Evolutionary conservation across 2,888 invertebrate genomes (phyloP).

Genomic region (Oasisia sp.): DNA sequence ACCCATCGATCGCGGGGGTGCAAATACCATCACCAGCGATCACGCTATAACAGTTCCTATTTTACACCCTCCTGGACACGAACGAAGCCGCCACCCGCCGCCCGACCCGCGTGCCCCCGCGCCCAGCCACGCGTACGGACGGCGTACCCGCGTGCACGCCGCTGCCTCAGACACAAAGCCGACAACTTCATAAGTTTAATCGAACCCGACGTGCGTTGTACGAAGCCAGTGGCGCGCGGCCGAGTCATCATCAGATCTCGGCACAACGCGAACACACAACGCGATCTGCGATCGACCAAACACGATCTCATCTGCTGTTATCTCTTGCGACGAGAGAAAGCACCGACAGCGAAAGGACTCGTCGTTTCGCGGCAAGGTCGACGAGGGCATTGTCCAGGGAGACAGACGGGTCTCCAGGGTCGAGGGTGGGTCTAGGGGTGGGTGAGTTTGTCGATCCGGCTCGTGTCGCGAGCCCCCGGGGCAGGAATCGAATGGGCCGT

Average conservation of each 20-base stretch:
- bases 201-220: not conserved
- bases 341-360: not conserved
- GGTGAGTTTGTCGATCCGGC: not conserved
- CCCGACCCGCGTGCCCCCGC: not conserved
- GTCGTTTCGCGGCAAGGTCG: not conserved
- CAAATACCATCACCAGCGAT: not conserved
- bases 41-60: not conserved
- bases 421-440: not conserved
- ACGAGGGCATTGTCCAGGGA: too few species aligned
- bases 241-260: slow-evolving; percentile 8
- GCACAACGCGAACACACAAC: not conserved
- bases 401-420: not conserved
- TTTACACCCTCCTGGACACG: not conserved
- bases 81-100: not conserved
- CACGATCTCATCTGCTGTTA: not conserved
- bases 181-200: slow-evolving; percentile 3
- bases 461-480: not conserved
- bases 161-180: not conserved
- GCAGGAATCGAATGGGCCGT: not conserved
- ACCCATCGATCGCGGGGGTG: not conserved
- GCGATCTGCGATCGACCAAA: not conserved
- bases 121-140: not conserved
- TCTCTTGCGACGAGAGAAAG: not conserved
- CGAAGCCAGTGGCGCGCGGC: not conserved
- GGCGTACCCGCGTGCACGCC: not conserved